Evolutionary conservation across 2,888 invertebrate genomes (phyloP).

Genomic region (Coecobrya sp.): DNA sequence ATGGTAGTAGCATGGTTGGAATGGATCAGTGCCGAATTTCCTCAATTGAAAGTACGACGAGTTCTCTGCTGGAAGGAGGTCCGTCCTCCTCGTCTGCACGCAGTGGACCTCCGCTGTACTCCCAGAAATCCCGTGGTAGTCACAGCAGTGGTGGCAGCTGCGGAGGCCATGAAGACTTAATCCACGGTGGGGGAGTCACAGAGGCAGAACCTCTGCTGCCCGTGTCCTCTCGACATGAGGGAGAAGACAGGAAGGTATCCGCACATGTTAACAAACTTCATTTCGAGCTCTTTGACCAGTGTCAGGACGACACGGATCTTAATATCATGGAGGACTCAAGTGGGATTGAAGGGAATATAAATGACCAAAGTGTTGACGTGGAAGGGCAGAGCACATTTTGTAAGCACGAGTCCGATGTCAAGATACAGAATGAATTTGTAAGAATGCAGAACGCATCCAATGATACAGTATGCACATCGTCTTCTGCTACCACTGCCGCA

Average conservation of each 20-base stretch:
- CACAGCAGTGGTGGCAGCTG: conserved; percentile 68
- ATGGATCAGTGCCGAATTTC: conserved; percentile 80
- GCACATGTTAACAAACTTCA: conserved; percentile 73
- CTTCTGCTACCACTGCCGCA: conserved; percentile 68
- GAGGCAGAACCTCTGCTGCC: conserved; percentile 71
- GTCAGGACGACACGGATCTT: conserved; percentile 36
- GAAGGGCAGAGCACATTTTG: background rate
- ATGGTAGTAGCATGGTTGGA: conserved; percentile 81
- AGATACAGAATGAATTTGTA: background rate
- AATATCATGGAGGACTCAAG: background rate
- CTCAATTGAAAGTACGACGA: conserved; percentile 69
- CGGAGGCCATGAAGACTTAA: conserved; percentile 44
- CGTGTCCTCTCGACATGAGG: background rate
- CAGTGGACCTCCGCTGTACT: conserved; percentile 22
- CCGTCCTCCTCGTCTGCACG: conserved; percentile 33
- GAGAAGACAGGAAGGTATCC: background rate
- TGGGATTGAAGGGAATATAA: background rate
- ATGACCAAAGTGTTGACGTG: background rate
- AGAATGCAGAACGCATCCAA: conserved; percentile 63
- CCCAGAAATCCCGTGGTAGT: conserved; percentile 65
- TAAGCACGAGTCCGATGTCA: background rate
- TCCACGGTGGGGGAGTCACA: conserved; percentile 13
- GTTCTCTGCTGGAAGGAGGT: conserved; percentile 64
- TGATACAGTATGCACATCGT: conserved; percentile 73
- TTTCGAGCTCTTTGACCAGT: conserved; percentile 66